phyloP scores from a whole-genome alignment of 2,113 vertebrate genomes.

The Xiphophorus maculatus region DNA sequence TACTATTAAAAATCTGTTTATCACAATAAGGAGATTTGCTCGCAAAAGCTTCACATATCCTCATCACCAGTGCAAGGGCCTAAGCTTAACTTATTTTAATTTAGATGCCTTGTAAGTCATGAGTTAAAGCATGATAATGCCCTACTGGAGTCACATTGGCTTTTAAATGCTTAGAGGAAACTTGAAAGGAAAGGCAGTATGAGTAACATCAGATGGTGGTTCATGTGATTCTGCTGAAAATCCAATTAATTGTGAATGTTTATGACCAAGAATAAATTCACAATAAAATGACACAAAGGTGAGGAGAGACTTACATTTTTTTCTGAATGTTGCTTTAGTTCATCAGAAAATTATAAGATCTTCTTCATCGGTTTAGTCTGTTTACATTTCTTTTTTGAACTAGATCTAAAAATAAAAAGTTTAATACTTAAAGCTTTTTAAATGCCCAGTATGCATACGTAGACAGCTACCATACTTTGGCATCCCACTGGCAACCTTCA shows the following conservation, averaged over 20 bases:
- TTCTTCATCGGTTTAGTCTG: neutral
- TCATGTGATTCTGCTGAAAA: conserved; percentile 35
- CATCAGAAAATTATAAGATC: neutral
- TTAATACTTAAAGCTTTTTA: neutral
- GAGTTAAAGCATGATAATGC: neutral
- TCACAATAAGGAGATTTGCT: neutral
- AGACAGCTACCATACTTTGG: too few species aligned
- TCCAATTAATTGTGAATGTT: conserved; percentile 38
- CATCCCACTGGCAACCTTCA: too few species aligned
- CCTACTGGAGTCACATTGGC: neutral
- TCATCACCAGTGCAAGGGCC: neutral
- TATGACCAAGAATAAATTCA: conserved; percentile 15
- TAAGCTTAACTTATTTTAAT: too few species aligned
- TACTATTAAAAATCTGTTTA: neutral
- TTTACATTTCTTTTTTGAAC: neutral
- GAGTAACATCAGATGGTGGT: conserved; percentile 45
- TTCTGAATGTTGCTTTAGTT: neutral
- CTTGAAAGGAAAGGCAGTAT: conserved; percentile 41
- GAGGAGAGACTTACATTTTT: neutral
- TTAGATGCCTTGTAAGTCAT: neutral
- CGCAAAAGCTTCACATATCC: neutral
- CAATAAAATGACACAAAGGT: conserved; percentile 1
- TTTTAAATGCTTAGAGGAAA: conserved; percentile 4
- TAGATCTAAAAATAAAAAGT: neutral
- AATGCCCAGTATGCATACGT: neutral